Evolutionary conservation across 2,797 vertebrate species (phyloP).

Genomic region (Lophius americanus): DNA sequence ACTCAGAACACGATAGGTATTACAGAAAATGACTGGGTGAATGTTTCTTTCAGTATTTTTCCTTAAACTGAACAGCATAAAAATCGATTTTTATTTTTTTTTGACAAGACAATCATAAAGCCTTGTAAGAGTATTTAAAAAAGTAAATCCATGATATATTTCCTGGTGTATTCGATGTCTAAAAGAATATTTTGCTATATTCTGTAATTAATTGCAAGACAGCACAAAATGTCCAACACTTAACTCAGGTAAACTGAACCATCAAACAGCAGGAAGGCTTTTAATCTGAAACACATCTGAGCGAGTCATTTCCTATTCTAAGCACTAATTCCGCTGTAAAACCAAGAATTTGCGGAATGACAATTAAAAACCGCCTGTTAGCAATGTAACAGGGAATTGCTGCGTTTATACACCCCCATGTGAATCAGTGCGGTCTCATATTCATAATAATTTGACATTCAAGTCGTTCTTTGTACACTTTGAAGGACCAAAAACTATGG

Average conservation of each 20-base stretch:
- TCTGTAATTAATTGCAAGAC: too few relatives aligned
- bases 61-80: too few relatives aligned
- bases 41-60: too few relatives aligned
- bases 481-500: constrained; percentile 43
- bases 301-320: constrained; percentile 72
- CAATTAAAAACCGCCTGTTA: constrained; percentile 41
- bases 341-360: constrained; percentile 49
- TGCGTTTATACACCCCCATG: not conserved
- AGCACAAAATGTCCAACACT: too few relatives aligned
- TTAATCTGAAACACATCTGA: constrained; percentile 30
- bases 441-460: not conserved
- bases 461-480: constrained; percentile 19
- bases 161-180: too few relatives aligned
- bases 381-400: not conserved
- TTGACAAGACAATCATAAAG: too few relatives aligned
- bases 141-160: too few relatives aligned
- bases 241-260: not conserved
- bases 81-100: too few relatives aligned
- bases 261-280: constrained; percentile 1
- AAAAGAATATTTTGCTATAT: too few relatives aligned
- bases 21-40: too few relatives aligned
- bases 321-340: constrained; percentile 36
- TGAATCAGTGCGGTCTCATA: accelerated
- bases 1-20: too few relatives aligned
- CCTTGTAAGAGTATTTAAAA: too few relatives aligned